phyloP scores from a whole-genome alignment of 2,113 vertebrate genomes.

The Archilochus colubris region DNA sequence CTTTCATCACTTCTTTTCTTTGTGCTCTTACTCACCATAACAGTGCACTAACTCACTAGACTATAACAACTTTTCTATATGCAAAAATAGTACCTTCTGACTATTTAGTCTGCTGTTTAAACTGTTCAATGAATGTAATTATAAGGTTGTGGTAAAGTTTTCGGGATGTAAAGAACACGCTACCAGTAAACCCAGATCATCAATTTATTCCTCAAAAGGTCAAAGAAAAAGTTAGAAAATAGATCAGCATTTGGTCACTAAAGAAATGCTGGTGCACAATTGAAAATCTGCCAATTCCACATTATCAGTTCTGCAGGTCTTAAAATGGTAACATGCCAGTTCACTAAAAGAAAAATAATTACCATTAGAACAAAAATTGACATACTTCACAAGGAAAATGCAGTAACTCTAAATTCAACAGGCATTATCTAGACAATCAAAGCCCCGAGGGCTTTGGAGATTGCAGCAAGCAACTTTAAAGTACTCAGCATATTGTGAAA shows the following conservation, averaged over 20 bases:
- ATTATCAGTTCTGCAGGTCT: background rate
- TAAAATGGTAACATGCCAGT: background rate
- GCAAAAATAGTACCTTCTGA: background rate
- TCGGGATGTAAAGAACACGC: background rate
- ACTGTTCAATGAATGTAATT: background rate
- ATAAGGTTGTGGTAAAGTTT: background rate
- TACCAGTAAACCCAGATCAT: background rate
- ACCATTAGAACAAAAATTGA: background rate
- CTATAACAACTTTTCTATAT: background rate
- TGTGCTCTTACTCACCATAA: background rate
- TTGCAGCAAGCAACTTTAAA: background rate
- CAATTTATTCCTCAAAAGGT: background rate
- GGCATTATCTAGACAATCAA: background rate
- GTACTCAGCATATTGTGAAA: background rate
- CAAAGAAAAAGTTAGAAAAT: background rate
- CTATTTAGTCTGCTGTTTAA: background rate
- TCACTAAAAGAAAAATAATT: background rate
- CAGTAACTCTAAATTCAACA: background rate
- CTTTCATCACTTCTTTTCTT: background rate
- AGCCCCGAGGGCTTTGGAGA: background rate
- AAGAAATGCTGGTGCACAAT: background rate
- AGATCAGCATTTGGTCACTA: background rate
- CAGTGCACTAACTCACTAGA: background rate
- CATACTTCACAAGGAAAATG: background rate
- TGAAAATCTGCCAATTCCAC: background rate